A percentile compares a stretch with the other conserved stretches of the same genome.
phyloP scores from a whole-genome alignment of 2,888 invertebrate genomes.

The Machimus rusticus region DNA sequence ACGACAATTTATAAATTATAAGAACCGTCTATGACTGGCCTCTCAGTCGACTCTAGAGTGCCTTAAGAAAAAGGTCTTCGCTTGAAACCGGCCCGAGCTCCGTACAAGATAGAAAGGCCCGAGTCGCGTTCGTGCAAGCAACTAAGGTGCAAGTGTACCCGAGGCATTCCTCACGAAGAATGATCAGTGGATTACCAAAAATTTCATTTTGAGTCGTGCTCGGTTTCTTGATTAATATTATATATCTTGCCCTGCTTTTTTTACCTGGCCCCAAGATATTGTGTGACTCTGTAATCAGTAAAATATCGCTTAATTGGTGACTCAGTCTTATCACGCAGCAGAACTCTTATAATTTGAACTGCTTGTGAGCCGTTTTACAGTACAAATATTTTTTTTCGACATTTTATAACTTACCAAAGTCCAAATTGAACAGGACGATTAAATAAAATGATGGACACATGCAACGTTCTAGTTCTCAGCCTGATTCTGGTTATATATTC shows the following conservation, averaged over 20 bases:
- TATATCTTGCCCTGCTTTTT: not conserved
- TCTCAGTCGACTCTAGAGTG: constrained; percentile 37
- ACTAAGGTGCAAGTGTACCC: constrained; percentile 11
- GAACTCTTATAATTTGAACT: not conserved
- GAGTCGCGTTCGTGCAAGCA: not conserved
- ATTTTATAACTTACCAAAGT: not conserved
- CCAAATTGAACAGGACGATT: not conserved
- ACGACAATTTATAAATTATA: constrained; percentile 39
- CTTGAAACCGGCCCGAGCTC: not conserved
- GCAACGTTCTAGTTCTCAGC: not conserved
- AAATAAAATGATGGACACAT: not conserved
- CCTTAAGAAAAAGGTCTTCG: constrained; percentile 26
- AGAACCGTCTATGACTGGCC: constrained; percentile 7
- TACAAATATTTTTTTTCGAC: not conserved
- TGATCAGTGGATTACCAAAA: not conserved
- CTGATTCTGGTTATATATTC: not conserved
- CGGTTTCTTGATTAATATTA: not conserved
- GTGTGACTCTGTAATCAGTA: not conserved
- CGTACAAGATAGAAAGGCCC: not conserved
- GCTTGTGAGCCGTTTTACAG: not conserved
- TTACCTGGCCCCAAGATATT: not conserved
- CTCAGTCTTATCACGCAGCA: constrained; percentile 8
- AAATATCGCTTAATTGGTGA: not conserved
- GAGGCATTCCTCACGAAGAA: not conserved
- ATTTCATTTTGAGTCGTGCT: not conserved